Percentiles rank a stretch among this genome's conserved stretches.
Conservation (phyloP, 2,888 invertebrate genomes). For the Mimachlamys varia region DNA sequence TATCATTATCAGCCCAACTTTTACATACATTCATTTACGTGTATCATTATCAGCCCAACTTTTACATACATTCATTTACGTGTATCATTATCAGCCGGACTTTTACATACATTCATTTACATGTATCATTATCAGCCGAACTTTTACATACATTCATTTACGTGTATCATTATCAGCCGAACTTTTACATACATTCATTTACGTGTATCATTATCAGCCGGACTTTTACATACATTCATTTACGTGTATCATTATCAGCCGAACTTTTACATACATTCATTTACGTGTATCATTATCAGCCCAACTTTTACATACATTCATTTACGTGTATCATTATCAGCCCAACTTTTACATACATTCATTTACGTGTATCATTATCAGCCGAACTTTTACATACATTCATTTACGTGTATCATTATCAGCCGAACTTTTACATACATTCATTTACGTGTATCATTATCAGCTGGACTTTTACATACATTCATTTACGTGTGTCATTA, state of each 20-base stretch:
- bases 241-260: no score
- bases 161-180: no score
- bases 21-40: background rate
- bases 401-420: no score
- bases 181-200: background rate
- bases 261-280: background rate
- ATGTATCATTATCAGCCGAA: no score
- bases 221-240: background rate
- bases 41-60: background rate
- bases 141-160: background rate
- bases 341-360: background rate
- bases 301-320: background rate
- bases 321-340: no score
- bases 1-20: background rate
- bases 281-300: no score
- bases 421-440: background rate
- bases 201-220: no score
- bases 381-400: background rate
- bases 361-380: no score
- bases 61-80: background rate
- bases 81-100: no score
- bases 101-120: background rate
- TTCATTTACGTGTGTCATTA: no score
- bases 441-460: no score
- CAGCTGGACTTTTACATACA: background rate